Percentiles rank a stretch among this genome's conserved stretches.
Conservation (phyloP, 2,797 vertebrate genomes). For the Gobionotothen gibberifrons region DNA sequence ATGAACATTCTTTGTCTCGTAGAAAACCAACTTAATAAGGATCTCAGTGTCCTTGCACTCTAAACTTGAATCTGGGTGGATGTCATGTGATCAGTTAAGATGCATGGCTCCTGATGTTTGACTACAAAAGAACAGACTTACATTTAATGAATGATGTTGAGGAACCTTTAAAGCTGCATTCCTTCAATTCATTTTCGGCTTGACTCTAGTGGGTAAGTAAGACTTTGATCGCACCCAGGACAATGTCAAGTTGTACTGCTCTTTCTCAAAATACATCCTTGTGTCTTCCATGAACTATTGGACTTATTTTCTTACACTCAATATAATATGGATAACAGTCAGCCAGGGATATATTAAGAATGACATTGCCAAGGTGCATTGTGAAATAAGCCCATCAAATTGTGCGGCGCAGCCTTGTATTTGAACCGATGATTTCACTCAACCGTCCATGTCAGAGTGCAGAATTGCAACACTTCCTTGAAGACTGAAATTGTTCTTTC, state of each 20-base stretch:
- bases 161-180: not conserved
- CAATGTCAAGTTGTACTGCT: not conserved
- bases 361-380: not conserved
- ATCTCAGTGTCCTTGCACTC: constrained; percentile 18
- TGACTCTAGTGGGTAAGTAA: not conserved
- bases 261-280: not conserved
- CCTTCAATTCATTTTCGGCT: not conserved
- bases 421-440: not conserved
- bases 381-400: constrained; percentile 1
- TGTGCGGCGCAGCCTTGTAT: not conserved
- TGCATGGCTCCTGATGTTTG: not conserved
- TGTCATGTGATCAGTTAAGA: not conserved
- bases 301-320: not conserved
- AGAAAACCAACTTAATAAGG: constrained; percentile 14
- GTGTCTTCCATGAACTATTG: not conserved
- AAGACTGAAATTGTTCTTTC: constrained; percentile 25
- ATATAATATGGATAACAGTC: not conserved
- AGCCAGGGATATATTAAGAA: not conserved
- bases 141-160: not conserved
- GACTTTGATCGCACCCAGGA: not conserved
- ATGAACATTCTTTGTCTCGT: constrained; percentile 17
- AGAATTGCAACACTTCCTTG: not conserved
- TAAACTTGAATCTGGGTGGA: not conserved
- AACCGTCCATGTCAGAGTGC: not conserved
- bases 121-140: not conserved